Base-by-base conservation (phyloP, 2,888 invertebrate species). In the Acronicta leporina region DNA sequence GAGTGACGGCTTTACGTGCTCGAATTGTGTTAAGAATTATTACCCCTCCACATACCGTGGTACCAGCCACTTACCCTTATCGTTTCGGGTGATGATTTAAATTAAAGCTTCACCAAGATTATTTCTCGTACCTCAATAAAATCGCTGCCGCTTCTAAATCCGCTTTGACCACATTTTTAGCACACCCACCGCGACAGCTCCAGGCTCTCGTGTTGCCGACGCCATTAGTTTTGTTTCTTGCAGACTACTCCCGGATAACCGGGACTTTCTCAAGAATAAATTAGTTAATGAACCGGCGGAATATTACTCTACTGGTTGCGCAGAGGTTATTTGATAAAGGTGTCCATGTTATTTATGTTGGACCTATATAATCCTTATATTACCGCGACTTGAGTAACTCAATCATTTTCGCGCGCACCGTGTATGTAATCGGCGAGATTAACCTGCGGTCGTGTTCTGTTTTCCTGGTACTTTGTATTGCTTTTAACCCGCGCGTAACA, bases 211-310 rank as follows among this genome's bases (percentile, higher is more conserved):
- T 87, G 92, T 93, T 91, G 84, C 91, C 85, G 77, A 83, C 87
- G 87, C 90, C 91, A 94, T 94, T 92, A 92, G 93, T 92, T 92
- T 89, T 87, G 90, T 92, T 91, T 91, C 93, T 92, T 89, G 90
- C 85, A 85, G 88, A 87, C 86, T 86, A 82, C 80, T 84, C 82
- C 79, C 83, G 85, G 87, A 83, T 86, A 87, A 83, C 87, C 84
- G 83, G 87, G 85, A 86, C 83, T 89, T 88, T 87, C 88, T 87
- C 87, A 83, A 86, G 89, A 91, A 90, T 87, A 87, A 87, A 88
- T 92, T 91, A 92, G 87, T 88, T 92, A 92, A 93, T 90, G 91
- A 92, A 92, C 90, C 84, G 77, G 83, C 79, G 79, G 82, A 87
- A 86, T 88, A 86, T 87, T 83, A 83, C 82, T 76, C 78, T 63